Evolutionary conservation across 2,113 vertebrate species (phyloP).

Genomic region (Cololabis saira): DNA sequence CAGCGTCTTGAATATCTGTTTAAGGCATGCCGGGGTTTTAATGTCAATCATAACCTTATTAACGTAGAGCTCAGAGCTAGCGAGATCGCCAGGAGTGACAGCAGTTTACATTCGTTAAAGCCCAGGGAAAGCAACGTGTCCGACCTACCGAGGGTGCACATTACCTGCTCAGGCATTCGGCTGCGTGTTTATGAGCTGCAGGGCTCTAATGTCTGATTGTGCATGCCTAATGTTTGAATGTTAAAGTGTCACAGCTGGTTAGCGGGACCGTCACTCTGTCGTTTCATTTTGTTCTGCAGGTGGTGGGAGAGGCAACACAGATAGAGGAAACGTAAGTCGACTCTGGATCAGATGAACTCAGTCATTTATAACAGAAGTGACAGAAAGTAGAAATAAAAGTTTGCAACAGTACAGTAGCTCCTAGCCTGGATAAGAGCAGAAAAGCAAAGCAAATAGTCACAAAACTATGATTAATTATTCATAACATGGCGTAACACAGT

Average conservation of each 20-base stretch:
- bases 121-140: slow-evolving; percentile 32
- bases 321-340: slow-evolving; percentile 55
- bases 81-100: slow-evolving; percentile 65
- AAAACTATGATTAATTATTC: neutral
- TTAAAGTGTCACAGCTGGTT: slow-evolving; percentile 47
- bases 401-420: neutral
- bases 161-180: slow-evolving; percentile 48
- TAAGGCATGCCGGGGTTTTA: slow-evolving; percentile 66
- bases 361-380: neutral
- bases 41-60: slow-evolving; percentile 77
- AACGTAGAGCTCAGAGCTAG: slow-evolving; percentile 60
- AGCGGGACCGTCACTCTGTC: slow-evolving; percentile 2
- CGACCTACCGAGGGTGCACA: slow-evolving; percentile 43
- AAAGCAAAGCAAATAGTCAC: neutral
- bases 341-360: neutral
- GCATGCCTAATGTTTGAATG: slow-evolving; percentile 42
- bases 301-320: slow-evolving; percentile 32
- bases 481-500: no score
- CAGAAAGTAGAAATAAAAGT: neutral
- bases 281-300: slow-evolving; percentile 62
- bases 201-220: slow-evolving; percentile 49
- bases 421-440: neutral
- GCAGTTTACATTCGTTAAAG: slow-evolving; percentile 56
- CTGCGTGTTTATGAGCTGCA: slow-evolving; percentile 22
- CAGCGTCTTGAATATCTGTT: slow-evolving; percentile 64